Percentiles rank a stretch among this genome's conserved stretches.
Conservation (phyloP, 1,140 invertebrate genomes). For the Pachypsylla venusta region DNA sequence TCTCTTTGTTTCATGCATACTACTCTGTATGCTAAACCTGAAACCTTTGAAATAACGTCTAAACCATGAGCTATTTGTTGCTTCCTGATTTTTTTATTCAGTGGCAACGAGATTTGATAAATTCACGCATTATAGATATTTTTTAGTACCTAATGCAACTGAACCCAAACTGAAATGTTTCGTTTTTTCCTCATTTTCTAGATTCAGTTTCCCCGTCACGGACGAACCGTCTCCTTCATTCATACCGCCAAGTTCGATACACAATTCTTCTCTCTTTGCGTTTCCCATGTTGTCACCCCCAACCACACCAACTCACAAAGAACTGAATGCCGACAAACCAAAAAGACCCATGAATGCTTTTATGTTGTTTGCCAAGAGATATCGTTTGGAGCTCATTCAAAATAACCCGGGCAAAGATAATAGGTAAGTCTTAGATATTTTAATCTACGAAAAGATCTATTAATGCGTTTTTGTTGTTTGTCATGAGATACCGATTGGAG, state of each 20-base stretch:
- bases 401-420: conserved; percentile 41
- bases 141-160: background rate
- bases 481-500: too few species aligned
- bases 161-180: background rate
- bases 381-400: conserved; percentile 36
- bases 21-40: too few species aligned
- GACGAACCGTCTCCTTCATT: conserved; percentile 16
- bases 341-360: conserved; percentile 42
- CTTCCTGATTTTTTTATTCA: too few species aligned
- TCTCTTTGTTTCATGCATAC: too few species aligned
- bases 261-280: background rate
- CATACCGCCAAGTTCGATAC: conserved; percentile 4
- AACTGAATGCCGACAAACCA: conserved; percentile 18
- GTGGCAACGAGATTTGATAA: too few species aligned
- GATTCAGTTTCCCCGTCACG: conserved; percentile 22
- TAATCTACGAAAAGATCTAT: too few species aligned
- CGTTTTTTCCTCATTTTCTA: conserved; percentile 9
- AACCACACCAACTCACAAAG: conserved; percentile 21
- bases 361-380: conserved; percentile 40
- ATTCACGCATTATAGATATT: too few species aligned
- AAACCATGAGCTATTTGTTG: too few species aligned
- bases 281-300: conserved; percentile 21
- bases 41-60: too few species aligned
- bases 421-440: too few species aligned
- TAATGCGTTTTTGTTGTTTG: too few species aligned